A percentile compares a stretch with the other conserved stretches of the same genome.
Evolutionary conservation across 2,888 invertebrate genomes (phyloP).

Genomic region (Coleophora deauratella): DNA sequence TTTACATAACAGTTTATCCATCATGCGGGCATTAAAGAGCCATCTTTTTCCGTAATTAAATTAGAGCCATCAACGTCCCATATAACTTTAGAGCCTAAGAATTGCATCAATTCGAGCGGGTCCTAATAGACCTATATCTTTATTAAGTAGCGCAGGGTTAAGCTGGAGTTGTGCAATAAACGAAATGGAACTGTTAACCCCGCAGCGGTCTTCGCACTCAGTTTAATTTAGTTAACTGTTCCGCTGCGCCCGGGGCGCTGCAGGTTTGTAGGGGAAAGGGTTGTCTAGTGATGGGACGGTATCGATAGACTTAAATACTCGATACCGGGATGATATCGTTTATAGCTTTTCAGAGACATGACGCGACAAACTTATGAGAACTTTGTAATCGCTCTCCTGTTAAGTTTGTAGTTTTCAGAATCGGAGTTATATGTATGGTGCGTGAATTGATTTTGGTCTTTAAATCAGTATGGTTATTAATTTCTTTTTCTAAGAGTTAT

Average conservation of each 20-base stretch:
- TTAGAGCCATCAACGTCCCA: neutral
- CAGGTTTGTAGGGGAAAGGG: conserved; percentile 54
- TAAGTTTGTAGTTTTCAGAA: neutral
- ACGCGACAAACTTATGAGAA: neutral
- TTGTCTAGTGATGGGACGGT: conserved; percentile 41
- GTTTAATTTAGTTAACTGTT: conserved; percentile 74
- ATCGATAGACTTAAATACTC: conserved; percentile 16
- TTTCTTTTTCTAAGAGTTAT: too few relatives aligned
- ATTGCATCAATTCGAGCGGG: conserved; percentile 33
- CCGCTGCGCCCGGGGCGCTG: conserved; percentile 58
- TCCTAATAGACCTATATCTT: conserved; percentile 68
- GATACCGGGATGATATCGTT: conserved; percentile 1
- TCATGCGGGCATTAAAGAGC: too few relatives aligned
- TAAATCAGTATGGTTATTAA: too few relatives aligned
- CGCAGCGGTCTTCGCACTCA: conserved; percentile 71
- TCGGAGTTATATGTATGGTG: too few relatives aligned
- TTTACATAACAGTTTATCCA: too few relatives aligned
- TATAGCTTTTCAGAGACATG: neutral
- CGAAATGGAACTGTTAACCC: conserved; percentile 73
- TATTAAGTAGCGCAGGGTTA: conserved; percentile 64
- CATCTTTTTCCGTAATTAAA: neutral
- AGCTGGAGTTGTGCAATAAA: conserved; percentile 66
- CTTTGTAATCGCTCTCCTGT: too few relatives aligned
- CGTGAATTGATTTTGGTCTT: too few relatives aligned
- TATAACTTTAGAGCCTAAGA: conserved; percentile 8